Evolutionary conservation across 1,140 invertebrate species (phyloP), one percentile per base, ranked within the genome.

Genomic region (Drosophila ogumai): DNA sequence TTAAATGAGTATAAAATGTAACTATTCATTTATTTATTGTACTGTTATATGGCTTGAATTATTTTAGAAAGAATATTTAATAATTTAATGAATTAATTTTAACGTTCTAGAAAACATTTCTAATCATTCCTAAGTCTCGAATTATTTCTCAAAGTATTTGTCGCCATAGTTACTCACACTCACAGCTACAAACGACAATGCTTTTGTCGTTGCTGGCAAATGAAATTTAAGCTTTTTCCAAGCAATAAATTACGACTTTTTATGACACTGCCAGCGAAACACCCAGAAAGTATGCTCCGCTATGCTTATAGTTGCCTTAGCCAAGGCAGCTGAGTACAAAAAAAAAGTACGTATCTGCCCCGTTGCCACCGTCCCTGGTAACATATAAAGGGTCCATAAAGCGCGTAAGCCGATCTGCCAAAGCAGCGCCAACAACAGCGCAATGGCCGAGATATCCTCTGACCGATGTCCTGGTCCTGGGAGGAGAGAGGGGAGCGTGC

Each of bases 171-270:
- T 84, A 82, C 81, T 73, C 72, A 63, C 32, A 55, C 61, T 73
- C 38, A 40, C 43, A 50, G 52, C 52, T 50, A 74, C 54, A 54
- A 54, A 65, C 49, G 74, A 81, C 73, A 86, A 88, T 74, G 81
- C 60, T 54, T 81, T 81, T 88, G 84, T 81, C 84, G 80, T 81
- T 68, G 86, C 74, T 91, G 79, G 71, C 86, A 90, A 90, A 90
- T 90, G 86, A 90, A 90, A 90, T 90, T 90, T 91, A 91, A 90
- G 87, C 86, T 90, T 90, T 88, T 90, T 90, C 86, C 86, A 77
- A 79, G 86, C 86, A 87, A 90, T 90, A 90, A 90, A 90, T 90
- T 90, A 90, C 82, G 86, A 91, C 78, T 90, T 90, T 90, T 90
- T 90, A 90, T 91, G 87, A 87, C 87, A 73, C 82, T 82, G 78